Evolutionary conservation across 2,888 invertebrate species (phyloP).

Genomic region (Phania funesta): DNA sequence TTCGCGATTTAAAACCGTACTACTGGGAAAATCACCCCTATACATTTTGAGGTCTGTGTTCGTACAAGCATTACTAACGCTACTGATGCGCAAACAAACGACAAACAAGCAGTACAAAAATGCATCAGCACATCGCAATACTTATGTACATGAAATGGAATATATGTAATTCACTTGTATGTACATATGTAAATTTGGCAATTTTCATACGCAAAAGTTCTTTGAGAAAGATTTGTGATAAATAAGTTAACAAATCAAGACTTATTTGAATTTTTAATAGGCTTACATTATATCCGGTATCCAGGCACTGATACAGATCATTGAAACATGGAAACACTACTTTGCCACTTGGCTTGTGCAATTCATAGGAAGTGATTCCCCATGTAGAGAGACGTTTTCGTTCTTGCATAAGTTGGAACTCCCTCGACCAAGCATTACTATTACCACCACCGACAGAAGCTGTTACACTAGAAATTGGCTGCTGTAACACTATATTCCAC

Average conservation of each 20-base stretch:
- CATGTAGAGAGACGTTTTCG: constrained; percentile 94
- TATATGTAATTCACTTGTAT: no score
- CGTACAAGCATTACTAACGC: no score
- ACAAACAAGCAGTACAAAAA: no score
- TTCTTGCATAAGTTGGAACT: constrained; percentile 95
- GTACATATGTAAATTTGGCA: no score
- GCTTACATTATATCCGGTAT: constrained; percentile 86
- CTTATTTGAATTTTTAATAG: not conserved
- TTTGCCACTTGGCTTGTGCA: constrained; percentile 89
- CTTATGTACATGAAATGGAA: no score
- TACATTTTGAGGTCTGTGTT: no score
- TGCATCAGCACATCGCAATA: no score
- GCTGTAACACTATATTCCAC: constrained; percentile 92
- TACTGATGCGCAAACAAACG: no score
- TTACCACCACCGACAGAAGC: constrained; percentile 71
- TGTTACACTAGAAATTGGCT: constrained; percentile 86
- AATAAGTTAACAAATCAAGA: not conserved
- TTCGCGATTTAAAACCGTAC: no score
- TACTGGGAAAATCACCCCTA: no score
- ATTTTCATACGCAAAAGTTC: no score
- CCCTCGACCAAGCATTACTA: constrained; percentile 86
- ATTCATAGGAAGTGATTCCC: constrained; percentile 96
- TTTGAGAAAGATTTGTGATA: no score
- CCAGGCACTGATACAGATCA: constrained; percentile 91
- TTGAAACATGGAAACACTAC: constrained; percentile 95